Percentiles rank a stretch among this genome's conserved stretches.
These are phyloP conservation scores for Eudyptes chrysolophus DNA, from an alignment of 2,113 vertebrate species.

Conservation along the genomic window DNA sequence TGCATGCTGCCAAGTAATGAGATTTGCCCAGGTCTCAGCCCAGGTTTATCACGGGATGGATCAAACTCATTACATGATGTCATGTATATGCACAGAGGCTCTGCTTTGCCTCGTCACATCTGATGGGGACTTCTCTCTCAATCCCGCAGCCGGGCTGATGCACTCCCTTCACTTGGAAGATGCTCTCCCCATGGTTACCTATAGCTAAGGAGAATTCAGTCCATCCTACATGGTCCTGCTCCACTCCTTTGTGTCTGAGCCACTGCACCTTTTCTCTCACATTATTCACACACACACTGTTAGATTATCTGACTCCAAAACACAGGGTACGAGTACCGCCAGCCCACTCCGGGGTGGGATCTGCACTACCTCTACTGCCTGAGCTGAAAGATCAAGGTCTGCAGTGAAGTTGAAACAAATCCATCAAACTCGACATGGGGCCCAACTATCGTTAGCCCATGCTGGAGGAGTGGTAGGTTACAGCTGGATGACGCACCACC, in stretches of 20 bases:
- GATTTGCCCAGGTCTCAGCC: background rate
- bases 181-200: background rate
- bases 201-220: background rate
- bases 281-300: background rate
- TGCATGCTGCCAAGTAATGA: background rate
- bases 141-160: background rate
- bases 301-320: background rate
- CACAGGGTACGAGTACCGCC: rapidly evolving
- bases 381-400: background rate
- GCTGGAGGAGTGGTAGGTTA: background rate
- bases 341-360: background rate
- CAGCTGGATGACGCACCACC: background rate
- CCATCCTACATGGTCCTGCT: background rate
- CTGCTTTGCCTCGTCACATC: background rate
- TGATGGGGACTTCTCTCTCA: background rate
- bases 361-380: background rate
- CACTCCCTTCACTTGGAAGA: background rate
- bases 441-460: background rate
- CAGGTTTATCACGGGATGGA: background rate
- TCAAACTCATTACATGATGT: background rate
- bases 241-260: background rate
- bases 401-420: background rate
- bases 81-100: background rate
- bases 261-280: background rate
- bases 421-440: background rate